A percentile compares a stretch with the other conserved stretches of the same genome.
Evolutionary conservation across 2,888 invertebrate species (phyloP).

Genomic region (Idaea straminata): DNA sequence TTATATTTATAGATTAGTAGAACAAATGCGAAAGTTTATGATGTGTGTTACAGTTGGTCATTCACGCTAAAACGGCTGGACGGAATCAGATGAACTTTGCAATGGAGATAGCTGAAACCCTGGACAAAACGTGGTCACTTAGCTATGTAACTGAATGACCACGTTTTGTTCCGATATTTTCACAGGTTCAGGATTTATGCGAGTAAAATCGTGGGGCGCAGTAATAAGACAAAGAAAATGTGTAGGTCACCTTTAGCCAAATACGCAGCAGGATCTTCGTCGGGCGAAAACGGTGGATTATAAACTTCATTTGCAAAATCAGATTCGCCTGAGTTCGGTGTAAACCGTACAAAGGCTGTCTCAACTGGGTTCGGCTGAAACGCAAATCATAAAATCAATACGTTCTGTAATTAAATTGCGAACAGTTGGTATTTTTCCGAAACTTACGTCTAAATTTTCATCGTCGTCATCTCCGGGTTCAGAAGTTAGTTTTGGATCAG

Average conservation of each 20-base stretch:
- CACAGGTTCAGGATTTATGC: neutral
- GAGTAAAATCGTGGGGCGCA: neutral
- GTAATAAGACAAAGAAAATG: neutral
- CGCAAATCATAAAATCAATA: slow-evolving; percentile 7
- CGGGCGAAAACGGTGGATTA: slow-evolving; percentile 83
- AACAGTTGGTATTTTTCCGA: neutral
- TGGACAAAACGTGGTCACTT: neutral
- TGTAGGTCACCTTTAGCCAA: slow-evolving; percentile 51
- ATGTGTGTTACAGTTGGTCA: neutral
- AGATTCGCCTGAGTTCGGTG: slow-evolving; percentile 82
- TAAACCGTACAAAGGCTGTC: slow-evolving; percentile 89
- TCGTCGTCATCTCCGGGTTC: slow-evolving; percentile 38
- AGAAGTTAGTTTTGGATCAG: slow-evolving; percentile 58
- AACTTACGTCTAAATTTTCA: slow-evolving; percentile 49
- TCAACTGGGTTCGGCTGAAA: slow-evolving; percentile 82
- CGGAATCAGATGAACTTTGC: neutral
- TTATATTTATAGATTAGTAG: neutral
- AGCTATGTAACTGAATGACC: neutral
- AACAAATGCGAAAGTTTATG: neutral
- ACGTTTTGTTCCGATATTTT: neutral
- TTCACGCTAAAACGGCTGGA: no score
- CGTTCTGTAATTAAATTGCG: neutral
- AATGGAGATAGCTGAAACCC: neutral
- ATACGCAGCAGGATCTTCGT: slow-evolving; percentile 60
- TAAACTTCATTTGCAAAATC: slow-evolving; percentile 91